These are phyloP conservation scores for Deilephila porcellus DNA, from an alignment of 2,888 invertebrate genomes.

Conservation along the genomic window DNA sequence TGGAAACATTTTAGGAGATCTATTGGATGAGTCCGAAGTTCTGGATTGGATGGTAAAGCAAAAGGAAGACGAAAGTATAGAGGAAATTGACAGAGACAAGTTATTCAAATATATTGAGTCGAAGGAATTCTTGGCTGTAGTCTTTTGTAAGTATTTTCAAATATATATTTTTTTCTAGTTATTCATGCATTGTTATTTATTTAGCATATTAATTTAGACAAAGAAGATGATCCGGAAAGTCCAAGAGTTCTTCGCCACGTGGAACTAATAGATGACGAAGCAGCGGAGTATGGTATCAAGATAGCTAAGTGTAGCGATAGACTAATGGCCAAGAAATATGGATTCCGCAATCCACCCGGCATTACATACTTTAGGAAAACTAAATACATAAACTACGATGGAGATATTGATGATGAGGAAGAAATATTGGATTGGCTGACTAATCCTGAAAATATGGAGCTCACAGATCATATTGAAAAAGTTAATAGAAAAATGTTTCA, in stretches of 20 bases:
- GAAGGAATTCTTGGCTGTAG: constrained; percentile 95
- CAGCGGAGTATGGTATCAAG: constrained; percentile 95
- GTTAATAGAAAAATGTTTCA: constrained; percentile 97
- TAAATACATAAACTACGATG: constrained; percentile 95
- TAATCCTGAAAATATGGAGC: constrained; percentile 96
- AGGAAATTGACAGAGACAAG: constrained; percentile 93
- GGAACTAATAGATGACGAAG: constrained; percentile 96
- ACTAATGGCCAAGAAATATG: constrained; percentile 97
- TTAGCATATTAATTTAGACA: constrained; percentile 80
- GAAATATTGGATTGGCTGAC: constrained; percentile 96
- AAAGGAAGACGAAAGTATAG: constrained; percentile 95
- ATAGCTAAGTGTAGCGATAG: constrained; percentile 94
- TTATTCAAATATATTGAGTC: constrained; percentile 93
- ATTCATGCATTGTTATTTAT: not conserved
- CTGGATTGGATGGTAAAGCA: constrained; percentile 96
- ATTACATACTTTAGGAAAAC: constrained; percentile 95
- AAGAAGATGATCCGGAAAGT: constrained; percentile 92
- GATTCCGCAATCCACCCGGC: constrained; percentile 94
- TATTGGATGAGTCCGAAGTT: constrained; percentile 91
- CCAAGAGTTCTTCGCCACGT: constrained; percentile 93
- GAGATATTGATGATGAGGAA: constrained; percentile 96
- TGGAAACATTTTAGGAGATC: constrained; percentile 79
- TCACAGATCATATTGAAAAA: constrained; percentile 95
- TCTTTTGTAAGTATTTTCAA: constrained; percentile 92
- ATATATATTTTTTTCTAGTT: not conserved